Evolutionary conservation across 2,888 invertebrate genomes (phyloP).

Genomic region (Amphiduros pacificus): DNA sequence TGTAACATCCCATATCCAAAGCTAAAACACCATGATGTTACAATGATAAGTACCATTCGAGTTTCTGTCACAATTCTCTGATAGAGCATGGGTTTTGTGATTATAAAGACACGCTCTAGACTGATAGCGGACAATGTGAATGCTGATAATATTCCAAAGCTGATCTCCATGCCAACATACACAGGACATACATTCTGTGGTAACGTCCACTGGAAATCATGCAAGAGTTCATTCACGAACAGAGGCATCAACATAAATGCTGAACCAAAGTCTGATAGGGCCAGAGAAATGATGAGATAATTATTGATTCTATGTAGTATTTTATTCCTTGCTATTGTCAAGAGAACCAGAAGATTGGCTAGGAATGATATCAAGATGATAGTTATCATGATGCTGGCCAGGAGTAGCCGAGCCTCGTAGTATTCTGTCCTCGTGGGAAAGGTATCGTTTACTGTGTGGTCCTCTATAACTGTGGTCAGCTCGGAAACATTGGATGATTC

Average conservation of each 20-base stretch:
- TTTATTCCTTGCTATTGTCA: conserved; percentile 13
- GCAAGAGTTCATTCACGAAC: conserved; percentile 14
- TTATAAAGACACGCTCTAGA: conserved; percentile 27
- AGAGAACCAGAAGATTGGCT: conserved; percentile 24
- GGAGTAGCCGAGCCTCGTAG: neutral
- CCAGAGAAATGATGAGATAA: conserved; percentile 26
- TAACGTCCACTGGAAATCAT: conserved; percentile 2
- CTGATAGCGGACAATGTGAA: conserved; percentile 24
- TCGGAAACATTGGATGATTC: too few relatives aligned
- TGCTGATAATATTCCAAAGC: conserved; percentile 14
- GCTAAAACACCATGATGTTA: conserved; percentile 21
- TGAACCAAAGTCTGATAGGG: conserved; percentile 19
- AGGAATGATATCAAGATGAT: conserved; percentile 11
- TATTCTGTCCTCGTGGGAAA: neutral
- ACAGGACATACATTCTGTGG: conserved; percentile 19
- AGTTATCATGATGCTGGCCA: neutral
- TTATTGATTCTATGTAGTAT: conserved; percentile 25
- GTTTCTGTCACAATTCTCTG: conserved; percentile 23
- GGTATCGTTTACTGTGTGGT: too few relatives aligned
- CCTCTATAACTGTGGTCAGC: too few relatives aligned
- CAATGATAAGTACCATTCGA: conserved; percentile 13
- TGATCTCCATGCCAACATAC: conserved; percentile 19
- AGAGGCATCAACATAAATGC: conserved; percentile 24
- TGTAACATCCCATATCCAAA: conserved; percentile 24
- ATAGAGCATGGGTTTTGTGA: conserved; percentile 27